These are phyloP conservation scores for Choristoneura rosaceana DNA, from an alignment of 2,888 invertebrate genomes.

Conservation along the genomic window DNA sequence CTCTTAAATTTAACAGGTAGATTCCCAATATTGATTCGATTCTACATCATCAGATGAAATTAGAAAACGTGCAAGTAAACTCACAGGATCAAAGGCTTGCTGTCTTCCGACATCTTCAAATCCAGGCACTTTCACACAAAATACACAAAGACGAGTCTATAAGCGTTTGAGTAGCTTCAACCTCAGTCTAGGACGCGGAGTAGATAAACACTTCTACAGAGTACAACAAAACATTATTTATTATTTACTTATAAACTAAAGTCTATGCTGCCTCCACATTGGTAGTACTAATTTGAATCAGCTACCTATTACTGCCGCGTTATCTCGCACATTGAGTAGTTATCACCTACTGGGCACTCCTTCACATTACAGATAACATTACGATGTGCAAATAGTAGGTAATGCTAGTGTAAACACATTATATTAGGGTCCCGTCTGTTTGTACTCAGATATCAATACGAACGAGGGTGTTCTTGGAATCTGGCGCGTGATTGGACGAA, in stretches of 20 bases:
- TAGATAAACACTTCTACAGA: not conserved
- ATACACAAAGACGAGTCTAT: not conserved
- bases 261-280: constrained; percentile 13
- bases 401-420: constrained; percentile 45
- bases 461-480: not conserved
- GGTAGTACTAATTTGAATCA: constrained; percentile 35
- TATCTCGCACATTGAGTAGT: constrained; percentile 31
- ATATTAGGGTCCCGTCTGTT: constrained; percentile 31
- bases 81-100: constrained; percentile 70
- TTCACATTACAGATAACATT: constrained; percentile 54
- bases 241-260: constrained; percentile 14
- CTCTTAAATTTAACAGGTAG: too few relatives aligned
- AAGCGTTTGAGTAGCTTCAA: not conserved
- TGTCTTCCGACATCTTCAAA: constrained; percentile 62
- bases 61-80: constrained; percentile 47
- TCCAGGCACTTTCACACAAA: constrained; percentile 10
- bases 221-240: constrained; percentile 1
- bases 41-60: too few relatives aligned
- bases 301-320: constrained; percentile 31
- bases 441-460: constrained; percentile 1
- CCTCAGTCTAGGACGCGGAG: not conserved
- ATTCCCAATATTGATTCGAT: not conserved
- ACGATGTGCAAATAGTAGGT: constrained; percentile 54
- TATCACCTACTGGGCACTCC: constrained; percentile 50
- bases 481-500: not conserved